phyloP scores from a whole-genome alignment of 2,888 invertebrate species.

The Thelaira solivaga region DNA sequence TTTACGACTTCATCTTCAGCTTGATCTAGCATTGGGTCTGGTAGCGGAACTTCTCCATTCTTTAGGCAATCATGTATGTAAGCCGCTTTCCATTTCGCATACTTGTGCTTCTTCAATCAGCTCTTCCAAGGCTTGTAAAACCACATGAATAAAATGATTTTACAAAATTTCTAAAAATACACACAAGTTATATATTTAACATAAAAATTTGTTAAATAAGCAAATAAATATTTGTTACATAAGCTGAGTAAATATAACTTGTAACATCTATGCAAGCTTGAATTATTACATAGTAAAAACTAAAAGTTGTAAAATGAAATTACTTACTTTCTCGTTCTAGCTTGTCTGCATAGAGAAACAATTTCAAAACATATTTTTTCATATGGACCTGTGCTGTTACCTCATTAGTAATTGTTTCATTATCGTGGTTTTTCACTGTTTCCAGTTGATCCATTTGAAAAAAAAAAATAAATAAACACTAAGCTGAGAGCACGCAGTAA shows the following conservation, averaged over 20 bases:
- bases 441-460: slow-evolving; percentile 94
- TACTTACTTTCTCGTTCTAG: slow-evolving; percentile 88
- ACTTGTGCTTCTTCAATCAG: slow-evolving; percentile 94
- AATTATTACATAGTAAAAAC: too few relatives aligned
- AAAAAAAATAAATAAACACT: background rate
- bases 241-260: too few relatives aligned
- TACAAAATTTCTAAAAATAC: slow-evolving; percentile 87
- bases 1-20: slow-evolving; percentile 65
- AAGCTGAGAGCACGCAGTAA: slow-evolving; percentile 82
- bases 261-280: too few relatives aligned
- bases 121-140: slow-evolving; percentile 91
- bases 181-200: too few relatives aligned
- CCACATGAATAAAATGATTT: slow-evolving; percentile 97
- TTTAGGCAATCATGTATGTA: slow-evolving; percentile 98
- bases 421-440: slow-evolving; percentile 85
- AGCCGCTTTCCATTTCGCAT: slow-evolving; percentile 99
- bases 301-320: background rate
- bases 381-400: slow-evolving; percentile 96
- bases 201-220: too few relatives aligned
- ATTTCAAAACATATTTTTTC: slow-evolving; percentile 95
- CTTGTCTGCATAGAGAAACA: slow-evolving; percentile 96
- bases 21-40: slow-evolving; percentile 82
- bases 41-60: slow-evolving; percentile 92
- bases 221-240: too few relatives aligned
- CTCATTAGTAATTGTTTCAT: slow-evolving; percentile 92